These are phyloP conservation scores for Sula dactylatra DNA, from an alignment of 2,113 vertebrate genomes.

Conservation along the genomic window DNA sequence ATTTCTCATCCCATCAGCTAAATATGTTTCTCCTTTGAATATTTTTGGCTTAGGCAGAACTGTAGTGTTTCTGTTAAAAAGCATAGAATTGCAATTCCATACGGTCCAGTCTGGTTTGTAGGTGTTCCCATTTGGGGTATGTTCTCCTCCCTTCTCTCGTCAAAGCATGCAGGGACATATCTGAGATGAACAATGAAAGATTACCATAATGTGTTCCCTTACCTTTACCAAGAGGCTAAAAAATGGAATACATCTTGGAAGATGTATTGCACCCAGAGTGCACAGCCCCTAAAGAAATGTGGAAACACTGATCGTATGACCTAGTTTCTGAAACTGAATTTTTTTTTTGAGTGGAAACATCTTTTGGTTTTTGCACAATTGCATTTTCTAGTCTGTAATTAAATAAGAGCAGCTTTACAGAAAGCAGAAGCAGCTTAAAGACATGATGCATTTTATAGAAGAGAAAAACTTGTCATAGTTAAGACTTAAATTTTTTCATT, in stretches of 20 bases:
- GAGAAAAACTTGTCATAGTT: background rate
- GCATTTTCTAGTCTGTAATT: background rate
- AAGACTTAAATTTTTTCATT: background rate
- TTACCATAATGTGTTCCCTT: background rate
- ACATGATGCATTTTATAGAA: background rate
- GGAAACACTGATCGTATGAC: background rate
- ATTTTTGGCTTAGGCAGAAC: background rate
- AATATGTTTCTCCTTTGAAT: background rate
- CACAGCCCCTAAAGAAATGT: background rate
- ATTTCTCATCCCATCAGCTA: background rate
- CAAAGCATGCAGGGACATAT: background rate
- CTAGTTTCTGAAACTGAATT: background rate
- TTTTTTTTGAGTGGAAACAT: background rate
- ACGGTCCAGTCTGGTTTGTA: background rate
- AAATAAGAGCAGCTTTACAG: background rate
- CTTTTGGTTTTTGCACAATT: background rate
- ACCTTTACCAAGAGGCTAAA: background rate
- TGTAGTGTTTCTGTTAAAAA: background rate
- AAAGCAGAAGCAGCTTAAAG: background rate
- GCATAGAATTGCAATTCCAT: background rate
- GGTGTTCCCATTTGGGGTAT: accelerated
- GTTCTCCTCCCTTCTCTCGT: background rate
- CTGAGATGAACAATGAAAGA: background rate
- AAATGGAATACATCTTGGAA: background rate
- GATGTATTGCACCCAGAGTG: background rate